Base-by-base conservation (phyloP, 2,113 vertebrate species). In the Meriones unguiculatus region DNA sequence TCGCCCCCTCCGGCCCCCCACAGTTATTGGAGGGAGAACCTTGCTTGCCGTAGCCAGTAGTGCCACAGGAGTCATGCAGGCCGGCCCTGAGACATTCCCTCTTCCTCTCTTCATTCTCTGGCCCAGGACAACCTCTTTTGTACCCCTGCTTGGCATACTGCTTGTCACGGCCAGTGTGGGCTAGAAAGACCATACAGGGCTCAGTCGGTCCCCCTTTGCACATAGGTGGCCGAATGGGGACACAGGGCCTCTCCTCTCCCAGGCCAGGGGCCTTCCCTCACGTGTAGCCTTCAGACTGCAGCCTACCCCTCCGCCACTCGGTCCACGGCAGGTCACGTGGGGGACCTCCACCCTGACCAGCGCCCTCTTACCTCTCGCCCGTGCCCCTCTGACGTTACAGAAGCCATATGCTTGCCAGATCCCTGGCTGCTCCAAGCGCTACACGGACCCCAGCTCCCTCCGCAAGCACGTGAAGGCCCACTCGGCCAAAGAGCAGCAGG, bases 341-440 rank as follows among this genome's bases (percentile, higher is more conserved):
- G 7, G 52, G 35, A 46, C 24, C 25, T 4, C 9, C 17, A 30
- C 38, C 89, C 75, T 24, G 28, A 67, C 17, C 50, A 75, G 32
- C 52, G 81, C 38, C 69, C 82, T 57, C 59, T 89, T 32, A 75
- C 30, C 17, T 11, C 41, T 77, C n/a, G 0, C 96, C 75, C 62
- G 69, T 96, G 95, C 67, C 94, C 95, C 92, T 64, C 91, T 92
- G 75, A 64, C 30, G 41, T 96, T 93, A 41, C 98, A 99, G 99
- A 99, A 99, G 97, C 99, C 99, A 3, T 99, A 99, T 0, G 99
- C 99, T 75, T 99, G 99, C 98, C 99, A 99, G 99, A 99, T 99
- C 64, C 99, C 99, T 0, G 99, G 99, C 97, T 99, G 99, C 97
- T 99, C 99, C 98, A 99, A 99, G 95, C 99, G 99, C 97, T 99